Conservation (phyloP, 2,888 invertebrate genomes). For the Sympetrum striolatum region DNA sequence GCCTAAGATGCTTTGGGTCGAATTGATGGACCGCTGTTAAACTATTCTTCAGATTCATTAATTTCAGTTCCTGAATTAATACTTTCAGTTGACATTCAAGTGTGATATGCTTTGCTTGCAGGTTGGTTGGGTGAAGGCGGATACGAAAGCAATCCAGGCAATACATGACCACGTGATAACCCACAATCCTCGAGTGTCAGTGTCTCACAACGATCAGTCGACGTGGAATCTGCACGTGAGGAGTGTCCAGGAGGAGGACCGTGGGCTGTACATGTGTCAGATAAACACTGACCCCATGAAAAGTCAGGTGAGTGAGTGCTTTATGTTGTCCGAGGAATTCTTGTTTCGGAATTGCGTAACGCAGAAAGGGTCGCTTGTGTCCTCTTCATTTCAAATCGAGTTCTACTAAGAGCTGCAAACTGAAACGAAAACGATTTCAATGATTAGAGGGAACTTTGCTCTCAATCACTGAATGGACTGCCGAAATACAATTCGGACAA, state of each 20-base stretch:
- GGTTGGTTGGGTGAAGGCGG: slow-evolving; percentile 94
- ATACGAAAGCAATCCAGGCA: slow-evolving; percentile 91
- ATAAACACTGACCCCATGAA: slow-evolving; percentile 46
- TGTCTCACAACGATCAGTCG: slow-evolving; percentile 83
- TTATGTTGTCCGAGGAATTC: not conserved
- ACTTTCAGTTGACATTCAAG: too few species aligned
- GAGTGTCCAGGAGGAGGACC: slow-evolving; percentile 85
- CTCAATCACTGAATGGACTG: too few species aligned
- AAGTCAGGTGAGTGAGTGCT: slow-evolving; percentile 31
- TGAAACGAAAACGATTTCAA: too few species aligned
- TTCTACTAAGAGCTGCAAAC: too few species aligned
- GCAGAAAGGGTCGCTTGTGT: not conserved
- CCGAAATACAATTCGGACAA: too few species aligned
- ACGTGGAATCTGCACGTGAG: slow-evolving; percentile 92
- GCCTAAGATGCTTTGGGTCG: too few species aligned
- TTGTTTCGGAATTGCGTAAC: not conserved
- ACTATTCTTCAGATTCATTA: too few species aligned
- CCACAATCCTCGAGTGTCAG: slow-evolving; percentile 85
- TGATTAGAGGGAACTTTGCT: too few species aligned
- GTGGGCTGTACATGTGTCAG: slow-evolving; percentile 62
- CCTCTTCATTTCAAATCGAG: too few species aligned
- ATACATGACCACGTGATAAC: slow-evolving; percentile 93
- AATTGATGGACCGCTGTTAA: too few species aligned
- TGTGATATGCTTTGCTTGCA: slow-evolving; percentile 56
- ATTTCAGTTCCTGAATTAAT: too few species aligned